These are phyloP conservation scores for Battus philenor DNA, from an alignment of 1,140 invertebrate genomes.

Conservation along the genomic window DNA sequence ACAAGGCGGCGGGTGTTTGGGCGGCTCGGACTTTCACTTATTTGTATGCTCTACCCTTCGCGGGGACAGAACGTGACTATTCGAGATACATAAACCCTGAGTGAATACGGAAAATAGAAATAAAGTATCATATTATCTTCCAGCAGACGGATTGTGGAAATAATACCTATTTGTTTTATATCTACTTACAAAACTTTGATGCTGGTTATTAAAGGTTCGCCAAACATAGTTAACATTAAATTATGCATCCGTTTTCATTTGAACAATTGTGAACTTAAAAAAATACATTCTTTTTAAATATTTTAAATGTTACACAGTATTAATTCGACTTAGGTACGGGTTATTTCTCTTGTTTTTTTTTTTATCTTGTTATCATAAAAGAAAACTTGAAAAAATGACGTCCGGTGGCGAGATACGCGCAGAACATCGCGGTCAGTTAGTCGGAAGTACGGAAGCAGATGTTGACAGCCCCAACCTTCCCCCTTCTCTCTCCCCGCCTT, in stretches of 20 bases:
- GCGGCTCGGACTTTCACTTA: conserved; percentile 71
- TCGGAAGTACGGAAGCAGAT: conserved; percentile 16
- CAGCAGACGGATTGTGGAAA: conserved; percentile 58
- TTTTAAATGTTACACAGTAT: too few relatives aligned
- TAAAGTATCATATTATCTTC: conserved; percentile 73
- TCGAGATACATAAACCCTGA: conserved; percentile 74
- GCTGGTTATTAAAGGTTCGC: too few relatives aligned
- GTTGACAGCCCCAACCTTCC: conserved; percentile 1
- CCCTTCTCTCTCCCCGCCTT: background rate
- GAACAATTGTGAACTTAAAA: too few relatives aligned
- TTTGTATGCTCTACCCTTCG: conserved; percentile 72
- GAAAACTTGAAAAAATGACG: conserved; percentile 2
- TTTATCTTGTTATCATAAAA: too few relatives aligned
- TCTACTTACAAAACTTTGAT: background rate
- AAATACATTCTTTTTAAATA: too few relatives aligned
- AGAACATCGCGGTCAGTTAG: conserved; percentile 6
- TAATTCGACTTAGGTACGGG: too few relatives aligned
- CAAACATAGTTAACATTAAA: too few relatives aligned
- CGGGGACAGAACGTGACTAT: conserved; percentile 69
- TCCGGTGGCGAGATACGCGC: background rate
- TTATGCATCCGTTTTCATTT: too few relatives aligned
- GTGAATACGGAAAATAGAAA: conserved; percentile 76
- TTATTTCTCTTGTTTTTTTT: too few relatives aligned
- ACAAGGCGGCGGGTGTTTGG: conserved; percentile 64
- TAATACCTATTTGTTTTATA: conserved; percentile 48